These are phyloP conservation scores for Poeciliopsis paucimaculata DNA, from an alignment of 2,797 vertebrate genomes.

Conservation along the genomic window DNA sequence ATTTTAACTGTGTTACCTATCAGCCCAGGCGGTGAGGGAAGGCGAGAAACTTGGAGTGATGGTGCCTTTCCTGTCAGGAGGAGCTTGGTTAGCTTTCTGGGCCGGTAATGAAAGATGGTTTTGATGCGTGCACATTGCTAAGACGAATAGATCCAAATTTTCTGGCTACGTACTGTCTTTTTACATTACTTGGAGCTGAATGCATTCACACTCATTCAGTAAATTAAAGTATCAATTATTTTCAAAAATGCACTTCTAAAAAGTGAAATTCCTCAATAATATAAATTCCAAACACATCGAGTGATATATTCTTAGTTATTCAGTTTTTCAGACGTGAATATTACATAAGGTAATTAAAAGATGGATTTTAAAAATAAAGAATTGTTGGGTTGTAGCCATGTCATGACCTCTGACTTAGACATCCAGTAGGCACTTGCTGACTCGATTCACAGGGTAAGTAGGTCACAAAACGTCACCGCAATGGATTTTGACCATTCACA, in stretches of 20 bases:
- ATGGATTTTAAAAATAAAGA: background rate
- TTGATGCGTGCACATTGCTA: constrained; percentile 20
- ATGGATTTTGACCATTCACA: background rate
- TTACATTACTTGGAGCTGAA: constrained; percentile 17
- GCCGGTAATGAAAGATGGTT: constrained; percentile 36
- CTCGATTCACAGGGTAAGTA: background rate
- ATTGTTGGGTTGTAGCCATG: background rate
- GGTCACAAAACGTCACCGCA: background rate
- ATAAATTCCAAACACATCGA: background rate
- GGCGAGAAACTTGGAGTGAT: constrained; percentile 60
- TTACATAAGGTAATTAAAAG: background rate
- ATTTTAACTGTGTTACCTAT: constrained; percentile 73
- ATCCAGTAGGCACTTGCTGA: background rate
- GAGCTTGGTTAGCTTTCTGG: constrained; percentile 47
- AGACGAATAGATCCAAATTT: constrained; percentile 14
- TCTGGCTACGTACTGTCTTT: background rate
- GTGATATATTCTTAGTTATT: background rate
- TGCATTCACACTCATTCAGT: background rate
- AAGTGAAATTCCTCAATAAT: background rate
- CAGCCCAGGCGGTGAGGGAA: constrained; percentile 60
- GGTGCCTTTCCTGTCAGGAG: constrained; percentile 38
- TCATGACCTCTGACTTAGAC: background rate
- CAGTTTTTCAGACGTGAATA: background rate
- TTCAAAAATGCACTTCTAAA: background rate
- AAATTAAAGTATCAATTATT: background rate